phyloP scores from a whole-genome alignment of 2,797 vertebrate species.

The Phoebastria nigripes region DNA sequence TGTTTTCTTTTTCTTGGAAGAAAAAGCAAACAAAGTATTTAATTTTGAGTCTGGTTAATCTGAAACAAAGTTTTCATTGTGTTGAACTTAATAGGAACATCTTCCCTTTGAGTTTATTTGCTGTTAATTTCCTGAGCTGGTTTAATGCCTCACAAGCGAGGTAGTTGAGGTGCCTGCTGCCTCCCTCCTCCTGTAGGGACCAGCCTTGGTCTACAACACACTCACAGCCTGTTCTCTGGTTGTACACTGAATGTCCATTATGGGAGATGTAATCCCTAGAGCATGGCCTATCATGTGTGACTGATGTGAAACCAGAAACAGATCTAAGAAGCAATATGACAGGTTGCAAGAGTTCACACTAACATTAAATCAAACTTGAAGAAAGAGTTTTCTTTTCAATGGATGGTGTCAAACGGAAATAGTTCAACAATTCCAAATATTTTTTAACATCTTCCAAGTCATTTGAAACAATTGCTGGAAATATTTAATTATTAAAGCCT shows the following conservation, averaged over 20 bases:
- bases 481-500: background rate
- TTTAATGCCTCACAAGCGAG: background rate
- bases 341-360: background rate
- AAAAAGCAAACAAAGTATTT: background rate
- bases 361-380: background rate
- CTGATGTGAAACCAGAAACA: background rate
- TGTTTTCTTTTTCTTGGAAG: background rate
- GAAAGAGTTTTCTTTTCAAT: background rate
- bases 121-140: background rate
- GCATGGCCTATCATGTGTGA: background rate
- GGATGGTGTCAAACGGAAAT: background rate
- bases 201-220: background rate
- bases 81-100: background rate
- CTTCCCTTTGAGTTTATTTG: background rate
- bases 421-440: background rate
- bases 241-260: background rate
- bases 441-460: background rate
- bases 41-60: background rate
- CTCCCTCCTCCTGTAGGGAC: background rate
- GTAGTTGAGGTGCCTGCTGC: background rate
- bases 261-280: background rate
- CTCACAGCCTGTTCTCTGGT: background rate
- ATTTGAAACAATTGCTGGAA: background rate
- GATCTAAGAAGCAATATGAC: background rate
- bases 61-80: background rate